Evolutionary conservation across 2,888 invertebrate species (phyloP).

Genomic region (Eupithecia subfuscata): DNA sequence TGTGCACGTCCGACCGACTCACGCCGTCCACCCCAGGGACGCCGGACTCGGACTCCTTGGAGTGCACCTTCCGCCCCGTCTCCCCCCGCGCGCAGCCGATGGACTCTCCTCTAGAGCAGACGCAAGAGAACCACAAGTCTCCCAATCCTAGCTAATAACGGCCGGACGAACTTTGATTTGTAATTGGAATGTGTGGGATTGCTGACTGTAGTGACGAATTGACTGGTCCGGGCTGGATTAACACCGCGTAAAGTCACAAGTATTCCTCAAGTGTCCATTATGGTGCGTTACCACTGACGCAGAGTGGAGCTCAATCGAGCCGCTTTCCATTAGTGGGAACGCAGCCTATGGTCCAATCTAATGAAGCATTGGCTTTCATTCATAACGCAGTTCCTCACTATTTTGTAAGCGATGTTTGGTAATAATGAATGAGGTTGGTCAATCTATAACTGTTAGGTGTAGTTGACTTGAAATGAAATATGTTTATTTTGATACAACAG

Average conservation of each 20-base stretch:
- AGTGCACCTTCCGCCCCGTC: conserved; percentile 80
- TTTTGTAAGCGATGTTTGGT: neutral
- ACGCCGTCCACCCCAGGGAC: conserved; percentile 76
- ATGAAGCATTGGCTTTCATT: neutral
- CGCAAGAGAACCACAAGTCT: conserved; percentile 65
- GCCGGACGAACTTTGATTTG: conserved; percentile 47
- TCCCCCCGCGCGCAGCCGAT: conserved; percentile 73
- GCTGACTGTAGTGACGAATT: neutral
- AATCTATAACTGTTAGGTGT: neutral
- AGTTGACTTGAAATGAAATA: neutral
- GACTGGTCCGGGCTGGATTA: neutral
- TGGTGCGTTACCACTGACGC: neutral
- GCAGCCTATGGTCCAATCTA: neutral
- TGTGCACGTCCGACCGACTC: conserved; percentile 67
- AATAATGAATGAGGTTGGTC: neutral
- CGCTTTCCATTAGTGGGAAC: neutral
- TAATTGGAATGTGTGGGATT: conserved; percentile 36
- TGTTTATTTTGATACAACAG: neutral
- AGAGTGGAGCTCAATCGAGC: neutral
- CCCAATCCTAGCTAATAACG: conserved; percentile 76
- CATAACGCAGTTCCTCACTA: neutral
- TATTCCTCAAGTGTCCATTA: neutral
- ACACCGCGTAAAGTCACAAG: neutral
- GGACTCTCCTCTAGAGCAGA: conserved; percentile 54
- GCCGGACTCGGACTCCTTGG: conserved; percentile 76